Base-by-base conservation (phyloP, 2,888 invertebrate species). In the Rhagophthalmus giganteus region DNA sequence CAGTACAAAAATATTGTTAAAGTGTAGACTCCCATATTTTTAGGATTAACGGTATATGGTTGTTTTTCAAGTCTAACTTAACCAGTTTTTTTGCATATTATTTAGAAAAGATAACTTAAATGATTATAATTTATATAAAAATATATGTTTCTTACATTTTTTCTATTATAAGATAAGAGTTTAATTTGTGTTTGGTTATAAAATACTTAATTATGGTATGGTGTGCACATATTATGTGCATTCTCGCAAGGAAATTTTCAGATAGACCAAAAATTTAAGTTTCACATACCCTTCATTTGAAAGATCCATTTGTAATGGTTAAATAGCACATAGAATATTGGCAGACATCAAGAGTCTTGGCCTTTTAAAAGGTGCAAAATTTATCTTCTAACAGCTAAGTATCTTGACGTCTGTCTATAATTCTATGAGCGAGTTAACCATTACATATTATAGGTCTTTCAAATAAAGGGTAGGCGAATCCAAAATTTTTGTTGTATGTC, bases 1-100 rank as follows among this genome's bases (percentile, higher is more conserved):
- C 67, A 71, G 60, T 69, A 71, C 64, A 73, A 73, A 62, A 73
- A 73, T 63, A 67, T 72, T 58, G 61, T 72, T 54, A 68, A 71
- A 64, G 73, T 73, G 64, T 73, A 73, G 64, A 57, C 57, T 42
- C 53, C 45, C 30, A 38, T 55, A 49, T 41, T 54, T 51, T 59
- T 62, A 65, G 61, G 65, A 65, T 65, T 66, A 66, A 67, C 65
- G 67, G 66, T 66, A 67, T 64, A 66, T 67, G 66, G 61, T 66
- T 61, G 51, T 61, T 60, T 47, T 50, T 47, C 40, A 52, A 52
- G 52, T 47, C 52, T 52, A 52, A 52, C 47, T 52, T 37, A 46
- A 52, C 46, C 52, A 52, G 52, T 52, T 52, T 52, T 46, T 52
- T 52, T 52, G 37, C 44, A 40, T 52, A 47, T 47, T 32, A 52